Base-by-base conservation (phyloP, 2,888 invertebrate species). In the Cepaea hortensis region DNA sequence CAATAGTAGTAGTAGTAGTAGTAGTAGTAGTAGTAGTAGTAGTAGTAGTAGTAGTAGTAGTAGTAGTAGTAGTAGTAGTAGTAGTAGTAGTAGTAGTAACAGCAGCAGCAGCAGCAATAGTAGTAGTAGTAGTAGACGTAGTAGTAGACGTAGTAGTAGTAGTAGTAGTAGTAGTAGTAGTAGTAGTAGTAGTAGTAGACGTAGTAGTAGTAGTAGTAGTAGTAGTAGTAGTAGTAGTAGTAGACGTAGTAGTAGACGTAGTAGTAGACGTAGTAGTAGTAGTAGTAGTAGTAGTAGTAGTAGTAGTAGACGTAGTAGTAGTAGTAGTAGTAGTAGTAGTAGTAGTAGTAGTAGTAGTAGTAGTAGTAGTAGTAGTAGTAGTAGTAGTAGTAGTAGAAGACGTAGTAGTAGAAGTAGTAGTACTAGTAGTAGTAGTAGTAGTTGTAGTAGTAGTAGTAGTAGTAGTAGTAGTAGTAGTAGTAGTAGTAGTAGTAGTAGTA, bases 101-200 rank as follows among this genome's bases (percentile, higher is more conserved):
- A 81, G 65, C 35, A 81, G 70, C 13, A 81, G 81, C 9, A 81
- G 70, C 13, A 68, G 70, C 35, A 68, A 20, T 35, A 81, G 81
- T 68, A 68, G 70, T n/a, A 84, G 73, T 73, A 73, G 75, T 55
- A 84, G 55, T 23, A 75, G 75, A 61, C 73, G 61, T 50, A 72
- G 73, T 18, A 75, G 73, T 73, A 72, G 61, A 7, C 73, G 83
- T 73, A 55, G 61, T n/a, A 72, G 75, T 73, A 75, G 75, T 73
- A 84, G 70, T 46, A 72, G 75, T 55, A 84, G 61, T 50, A 75
- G 61, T 55, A 73, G 75, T 73, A 75, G 55, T 55, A 55, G 61
- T 55, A 75, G 75, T 55, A 55, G 61, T 73, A 61, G 23, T 23
- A 48, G 75, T 73, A 61, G 35, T 23, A 73, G 75, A 73, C 11